Evolutionary conservation across 2,113 vertebrate species (phyloP).

Genomic region (Ageneiosus marmoratus): DNA sequence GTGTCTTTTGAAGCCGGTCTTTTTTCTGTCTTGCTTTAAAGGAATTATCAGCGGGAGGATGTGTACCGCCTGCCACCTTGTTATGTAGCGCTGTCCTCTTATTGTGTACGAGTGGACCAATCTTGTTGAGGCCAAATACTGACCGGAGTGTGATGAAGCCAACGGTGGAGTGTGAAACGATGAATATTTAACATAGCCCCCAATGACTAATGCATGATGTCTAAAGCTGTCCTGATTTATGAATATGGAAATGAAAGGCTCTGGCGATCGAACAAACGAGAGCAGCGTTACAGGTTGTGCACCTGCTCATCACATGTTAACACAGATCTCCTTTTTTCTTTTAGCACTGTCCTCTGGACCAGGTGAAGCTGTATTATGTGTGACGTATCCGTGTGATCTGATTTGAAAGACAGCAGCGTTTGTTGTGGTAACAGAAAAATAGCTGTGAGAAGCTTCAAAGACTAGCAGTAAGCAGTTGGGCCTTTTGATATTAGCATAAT

Average conservation of each 20-base stretch:
- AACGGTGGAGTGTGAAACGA: neutral
- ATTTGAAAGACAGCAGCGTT: constrained; percentile 15
- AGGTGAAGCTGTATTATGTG: constrained; percentile 10
- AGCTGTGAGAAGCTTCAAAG: constrained; percentile 25
- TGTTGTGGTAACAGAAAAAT: constrained; percentile 25
- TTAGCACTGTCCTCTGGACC: neutral
- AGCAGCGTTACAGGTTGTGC: neutral
- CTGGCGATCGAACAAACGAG: neutral
- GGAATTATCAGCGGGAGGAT: neutral
- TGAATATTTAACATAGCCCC: constrained; percentile 34
- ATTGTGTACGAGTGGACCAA: neutral
- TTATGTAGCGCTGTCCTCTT: neutral
- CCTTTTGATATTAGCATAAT: constrained; percentile 40
- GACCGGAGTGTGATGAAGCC: neutral
- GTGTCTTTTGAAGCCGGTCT: neutral
- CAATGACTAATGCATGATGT: constrained; percentile 39
- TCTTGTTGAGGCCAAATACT: neutral
- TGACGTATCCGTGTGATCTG: constrained; percentile 19
- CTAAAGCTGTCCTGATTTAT: neutral
- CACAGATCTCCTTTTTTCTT: constrained; percentile 1
- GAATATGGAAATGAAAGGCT: constrained; percentile 3
- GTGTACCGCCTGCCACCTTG: neutral
- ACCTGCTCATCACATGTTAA: constrained; percentile 20
- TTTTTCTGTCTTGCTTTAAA: neutral
- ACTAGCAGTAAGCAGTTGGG: neutral